Evolutionary conservation across 2,113 vertebrate genomes (phyloP).

Genomic region (Gorsachius goisagi): DNA sequence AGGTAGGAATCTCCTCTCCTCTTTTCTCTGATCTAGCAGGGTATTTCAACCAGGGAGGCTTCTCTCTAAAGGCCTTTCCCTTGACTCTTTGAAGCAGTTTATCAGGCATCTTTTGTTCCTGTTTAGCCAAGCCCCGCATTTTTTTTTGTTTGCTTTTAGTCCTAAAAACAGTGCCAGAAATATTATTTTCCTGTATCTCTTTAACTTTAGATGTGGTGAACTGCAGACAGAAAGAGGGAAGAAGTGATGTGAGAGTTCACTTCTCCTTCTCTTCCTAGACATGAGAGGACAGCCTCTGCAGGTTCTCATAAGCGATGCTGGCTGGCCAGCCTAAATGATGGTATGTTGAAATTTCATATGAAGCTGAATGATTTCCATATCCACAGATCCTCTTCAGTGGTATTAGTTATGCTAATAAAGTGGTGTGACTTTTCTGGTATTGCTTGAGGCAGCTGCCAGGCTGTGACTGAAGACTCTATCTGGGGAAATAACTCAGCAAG

Average conservation of each 20-base stretch:
- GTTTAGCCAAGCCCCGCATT: not conserved
- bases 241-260: not conserved
- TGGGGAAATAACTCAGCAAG: constrained; percentile 66
- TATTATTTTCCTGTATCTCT: not conserved
- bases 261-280: not conserved
- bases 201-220: not conserved
- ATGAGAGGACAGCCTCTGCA: not conserved
- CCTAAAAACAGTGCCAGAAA: not conserved
- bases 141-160: not conserved
- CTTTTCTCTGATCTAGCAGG: not conserved
- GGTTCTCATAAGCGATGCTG: not conserved
- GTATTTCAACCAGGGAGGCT: not conserved
- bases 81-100: not conserved
- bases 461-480: constrained; percentile 44
- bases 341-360: constrained; percentile 7
- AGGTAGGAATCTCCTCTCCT: not conserved
- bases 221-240: not conserved
- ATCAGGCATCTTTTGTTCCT: not conserved
- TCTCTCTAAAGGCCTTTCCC: not conserved
- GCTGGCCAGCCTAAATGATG: not conserved
- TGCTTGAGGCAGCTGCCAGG: constrained; percentile 44
- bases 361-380: constrained; percentile 18
- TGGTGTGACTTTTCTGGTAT: constrained; percentile 31
- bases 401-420: constrained; percentile 63
- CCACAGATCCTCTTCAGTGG: constrained; percentile 22